Evolutionary conservation across 2,113 vertebrate species (phyloP).

Genomic region (Trichomycterus rosablanca): DNA sequence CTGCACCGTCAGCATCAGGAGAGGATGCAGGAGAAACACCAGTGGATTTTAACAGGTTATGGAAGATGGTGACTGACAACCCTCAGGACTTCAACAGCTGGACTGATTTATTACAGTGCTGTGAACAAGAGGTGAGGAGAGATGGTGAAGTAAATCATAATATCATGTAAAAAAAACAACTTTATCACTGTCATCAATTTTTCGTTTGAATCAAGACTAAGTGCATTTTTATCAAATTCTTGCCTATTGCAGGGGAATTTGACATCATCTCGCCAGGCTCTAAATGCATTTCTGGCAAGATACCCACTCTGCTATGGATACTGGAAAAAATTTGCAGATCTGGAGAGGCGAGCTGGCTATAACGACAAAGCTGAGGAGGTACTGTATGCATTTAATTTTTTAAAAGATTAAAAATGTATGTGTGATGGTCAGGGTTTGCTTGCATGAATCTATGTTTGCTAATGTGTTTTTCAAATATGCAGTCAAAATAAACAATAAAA

Average conservation of each 20-base stretch:
- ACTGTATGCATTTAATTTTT: background rate
- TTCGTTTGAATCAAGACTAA: background rate
- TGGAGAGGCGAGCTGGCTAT: slow-evolving; percentile 69
- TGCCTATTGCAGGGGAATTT: slow-evolving; percentile 63
- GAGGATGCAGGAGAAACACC: slow-evolving; percentile 62
- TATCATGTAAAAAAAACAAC: background rate
- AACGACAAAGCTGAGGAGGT: slow-evolving; percentile 71
- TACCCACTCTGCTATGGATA: slow-evolving; percentile 84
- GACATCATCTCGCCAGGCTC: slow-evolving; percentile 62
- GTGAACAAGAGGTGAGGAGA: slow-evolving; percentile 76
- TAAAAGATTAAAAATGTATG: too few species aligned
- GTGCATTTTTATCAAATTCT: background rate
- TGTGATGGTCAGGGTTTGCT: too few species aligned
- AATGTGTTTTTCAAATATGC: too few species aligned
- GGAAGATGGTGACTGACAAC: slow-evolving; percentile 65
- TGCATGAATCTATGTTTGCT: too few species aligned
- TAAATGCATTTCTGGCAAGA: slow-evolving; percentile 69
- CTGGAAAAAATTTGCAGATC: slow-evolving; percentile 82
- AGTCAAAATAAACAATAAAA: too few species aligned
- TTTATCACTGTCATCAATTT: background rate
- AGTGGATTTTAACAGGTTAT: slow-evolving; percentile 70
- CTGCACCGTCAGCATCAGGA: slow-evolving; percentile 34
- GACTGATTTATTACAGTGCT: slow-evolving; percentile 77
- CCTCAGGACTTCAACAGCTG: slow-evolving; percentile 74
- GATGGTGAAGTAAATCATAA: background rate